Percentiles rank a stretch among this genome's conserved stretches.
Conservation (phyloP, 2,888 invertebrate species). For the Pristionchus fissidentatus region DNA sequence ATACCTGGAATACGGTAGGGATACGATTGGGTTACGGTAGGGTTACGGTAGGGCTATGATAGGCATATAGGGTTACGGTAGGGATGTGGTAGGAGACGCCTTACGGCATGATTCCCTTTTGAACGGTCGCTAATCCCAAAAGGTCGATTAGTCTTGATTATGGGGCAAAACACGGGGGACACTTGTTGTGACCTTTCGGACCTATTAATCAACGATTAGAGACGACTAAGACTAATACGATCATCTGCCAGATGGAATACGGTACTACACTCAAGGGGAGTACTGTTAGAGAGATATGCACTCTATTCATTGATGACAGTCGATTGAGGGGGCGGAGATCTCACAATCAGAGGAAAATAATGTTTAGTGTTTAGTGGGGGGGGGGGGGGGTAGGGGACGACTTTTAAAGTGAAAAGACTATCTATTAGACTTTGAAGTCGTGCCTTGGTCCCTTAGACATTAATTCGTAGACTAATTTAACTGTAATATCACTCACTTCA, state of each 20-base stretch:
- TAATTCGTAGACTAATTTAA: too few species aligned
- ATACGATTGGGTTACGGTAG: background rate
- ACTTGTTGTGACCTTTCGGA: constrained; percentile 11
- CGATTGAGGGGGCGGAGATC: constrained; percentile 66
- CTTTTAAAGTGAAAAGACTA: too few species aligned
- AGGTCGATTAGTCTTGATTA: constrained; percentile 9
- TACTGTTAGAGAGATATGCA: background rate
- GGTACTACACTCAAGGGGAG: background rate
- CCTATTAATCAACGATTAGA: constrained; percentile 13
- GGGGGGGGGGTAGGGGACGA: too few species aligned
- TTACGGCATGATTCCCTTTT: too few species aligned
- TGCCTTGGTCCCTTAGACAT: background rate
- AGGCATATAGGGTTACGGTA: background rate
- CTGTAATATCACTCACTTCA: background rate
- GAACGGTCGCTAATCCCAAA: background rate
- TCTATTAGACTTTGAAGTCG: constrained; percentile 32
- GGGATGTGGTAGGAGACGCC: background rate
- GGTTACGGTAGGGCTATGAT: background rate
- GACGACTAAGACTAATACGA: background rate
- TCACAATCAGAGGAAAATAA: constrained; percentile 73
- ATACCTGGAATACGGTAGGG: constrained; percentile 53
- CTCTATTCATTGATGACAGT: constrained; percentile 67
- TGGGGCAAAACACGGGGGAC: background rate
- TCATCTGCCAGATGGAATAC: constrained; percentile 3
- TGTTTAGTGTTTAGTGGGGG: constrained; percentile 68